Conservation (phyloP, 1,140 invertebrate species). For the Coptotermes formosanus region DNA sequence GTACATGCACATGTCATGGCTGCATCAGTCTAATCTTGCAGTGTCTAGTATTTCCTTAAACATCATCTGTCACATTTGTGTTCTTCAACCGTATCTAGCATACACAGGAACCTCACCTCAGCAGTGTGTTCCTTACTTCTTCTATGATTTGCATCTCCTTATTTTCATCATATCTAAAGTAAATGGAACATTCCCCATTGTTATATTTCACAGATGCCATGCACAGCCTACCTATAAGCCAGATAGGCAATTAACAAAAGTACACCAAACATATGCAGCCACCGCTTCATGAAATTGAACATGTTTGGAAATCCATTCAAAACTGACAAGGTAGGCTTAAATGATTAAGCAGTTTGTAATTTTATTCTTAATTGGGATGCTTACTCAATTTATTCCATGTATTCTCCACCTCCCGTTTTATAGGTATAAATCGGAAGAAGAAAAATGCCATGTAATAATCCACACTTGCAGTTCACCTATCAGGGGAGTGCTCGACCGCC, state of each 20-base stretch:
- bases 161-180: no score
- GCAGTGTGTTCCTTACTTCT: no score
- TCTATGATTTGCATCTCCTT: no score
- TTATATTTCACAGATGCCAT: slow-evolving; percentile 82
- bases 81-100: no score
- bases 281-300: slow-evolving; percentile 89
- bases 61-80: no score
- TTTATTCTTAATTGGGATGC: background rate
- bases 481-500: no score
- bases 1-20: no score
- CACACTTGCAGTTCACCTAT: background rate
- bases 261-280: slow-evolving; percentile 92
- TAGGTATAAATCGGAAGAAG: background rate
- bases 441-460: background rate
- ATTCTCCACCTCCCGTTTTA: background rate
- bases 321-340: slow-evolving; percentile 73
- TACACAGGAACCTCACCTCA: no score
- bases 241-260: slow-evolving; percentile 99
- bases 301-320: slow-evolving; percentile 99
- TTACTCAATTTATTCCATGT: background rate
- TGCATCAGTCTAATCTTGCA: no score
- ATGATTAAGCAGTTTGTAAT: background rate
- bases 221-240: slow-evolving; percentile 91
- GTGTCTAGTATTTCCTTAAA: no score
- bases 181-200: background rate